Evolutionary conservation across 2,797 vertebrate genomes (phyloP), one percentile per base, ranked within the genome.

Genomic region (Epinephelus malabaricus): DNA sequence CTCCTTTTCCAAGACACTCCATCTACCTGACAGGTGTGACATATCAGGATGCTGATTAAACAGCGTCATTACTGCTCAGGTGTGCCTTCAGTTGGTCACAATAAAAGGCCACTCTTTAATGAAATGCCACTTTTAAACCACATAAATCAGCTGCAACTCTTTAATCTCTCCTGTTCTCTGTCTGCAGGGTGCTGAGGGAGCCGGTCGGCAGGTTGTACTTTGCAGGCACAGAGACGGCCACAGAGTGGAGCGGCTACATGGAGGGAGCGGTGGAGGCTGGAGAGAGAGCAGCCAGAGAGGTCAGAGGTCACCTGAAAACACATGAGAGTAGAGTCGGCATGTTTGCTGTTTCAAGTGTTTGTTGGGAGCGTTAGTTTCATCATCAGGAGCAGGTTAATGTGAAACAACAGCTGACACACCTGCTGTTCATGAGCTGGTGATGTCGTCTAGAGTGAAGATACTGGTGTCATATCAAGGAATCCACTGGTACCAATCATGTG

Each of bases 171-270:
- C 0, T 13, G 21, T 2, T 34, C 40, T 30, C 50, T 23, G 61
- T 49, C 43, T 10, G 2, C 91, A 99, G 98, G 92, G 95, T 98
- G 67, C 94, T 99, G 83, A 95, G 98, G 66, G 96, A 99, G 86
- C 97, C 98, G 0, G 76, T 97, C 49, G 97, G 95, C 79, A 95
- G 81, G 84, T 91, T 99, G 87, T 98, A 95, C 86, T 99, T 99
- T 38, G 98, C 98, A 1, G 98, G 98, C 63, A 99, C 98, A 0
- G 98, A 99, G 90, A 99, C 98, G 0, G 96, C 98, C 80, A 97
- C 97, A 0, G 96, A 98, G 69, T 99, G 98, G 98, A 99, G 98
- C 0, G 98, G 98, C 14, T 99, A 99, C 93, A 99, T 99, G 97
- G 98, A 99, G 66, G 98, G 98, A 0, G 98, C 98, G 0, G 95